Evolutionary conservation across 2,113 vertebrate species (phyloP).

Genomic region (Gadus chalcogrammus): DNA sequence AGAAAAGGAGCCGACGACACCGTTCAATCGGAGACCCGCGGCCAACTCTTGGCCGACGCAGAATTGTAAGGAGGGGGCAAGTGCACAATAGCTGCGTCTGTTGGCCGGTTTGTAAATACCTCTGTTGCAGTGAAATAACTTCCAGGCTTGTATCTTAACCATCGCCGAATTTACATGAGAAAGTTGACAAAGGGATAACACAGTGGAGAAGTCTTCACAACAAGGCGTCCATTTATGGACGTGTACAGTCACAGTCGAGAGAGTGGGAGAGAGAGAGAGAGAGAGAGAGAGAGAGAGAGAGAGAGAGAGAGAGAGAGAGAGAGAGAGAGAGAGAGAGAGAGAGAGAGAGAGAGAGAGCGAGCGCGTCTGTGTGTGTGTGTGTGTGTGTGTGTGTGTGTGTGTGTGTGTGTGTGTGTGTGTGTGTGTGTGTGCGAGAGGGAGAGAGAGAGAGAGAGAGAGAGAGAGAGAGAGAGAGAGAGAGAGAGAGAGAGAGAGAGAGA

Average conservation of each 20-base stretch:
- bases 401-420: no score
- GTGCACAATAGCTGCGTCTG: conserved; percentile 31
- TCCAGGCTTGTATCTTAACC: conserved; percentile 57
- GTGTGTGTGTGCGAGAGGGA: conserved; percentile 1
- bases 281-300: conserved; percentile 42
- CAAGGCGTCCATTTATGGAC: conserved; percentile 67
- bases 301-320: conserved; percentile 1
- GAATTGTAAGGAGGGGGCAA: conserved; percentile 5
- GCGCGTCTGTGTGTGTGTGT: conserved; percentile 13
- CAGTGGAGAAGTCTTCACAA: conserved; percentile 65
- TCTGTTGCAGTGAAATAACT: conserved; percentile 45
- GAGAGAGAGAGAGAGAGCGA: conserved; percentile 44
- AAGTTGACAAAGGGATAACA: conserved; percentile 72
- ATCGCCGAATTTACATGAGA: conserved; percentile 63
- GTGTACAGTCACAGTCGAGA: conserved; percentile 53
- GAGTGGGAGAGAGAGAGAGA: conserved; percentile 30
- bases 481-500: conserved; percentile 49
- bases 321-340: conserved; percentile 45
- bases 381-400: no score
- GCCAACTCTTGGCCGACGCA: conserved; percentile 34
- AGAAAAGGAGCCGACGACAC: conserved; percentile 37
- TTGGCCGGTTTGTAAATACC: conserved; percentile 56
- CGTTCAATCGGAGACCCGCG: conserved; percentile 20
- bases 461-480: conserved; percentile 46
- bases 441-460: conserved; percentile 49